A percentile compares a stretch with the other conserved stretches of the same genome.
Evolutionary conservation across 2,797 vertebrate genomes (phyloP).

Genomic region (Enteromius anoplus): DNA sequence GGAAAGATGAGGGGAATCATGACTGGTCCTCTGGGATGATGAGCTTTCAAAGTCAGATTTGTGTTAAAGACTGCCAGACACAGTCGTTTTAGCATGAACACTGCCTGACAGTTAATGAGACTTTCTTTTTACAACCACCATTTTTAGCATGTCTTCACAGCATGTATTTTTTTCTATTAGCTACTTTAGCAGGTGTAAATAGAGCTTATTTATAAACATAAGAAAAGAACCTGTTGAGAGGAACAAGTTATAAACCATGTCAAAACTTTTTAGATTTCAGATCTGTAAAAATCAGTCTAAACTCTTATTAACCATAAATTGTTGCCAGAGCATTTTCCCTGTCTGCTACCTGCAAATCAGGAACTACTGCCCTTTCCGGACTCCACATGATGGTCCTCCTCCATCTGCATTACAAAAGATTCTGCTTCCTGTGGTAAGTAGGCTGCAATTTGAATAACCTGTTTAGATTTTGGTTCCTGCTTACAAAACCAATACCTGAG

Average conservation of each 20-base stretch:
- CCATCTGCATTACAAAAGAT: constrained; percentile 25
- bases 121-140: neutral
- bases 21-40: constrained; percentile 71
- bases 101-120: constrained; percentile 27
- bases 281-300: neutral
- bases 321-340: neutral
- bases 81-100: constrained; percentile 63
- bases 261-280: neutral
- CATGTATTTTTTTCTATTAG: neutral
- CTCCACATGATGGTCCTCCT: neutral
- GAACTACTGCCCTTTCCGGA: constrained; percentile 13
- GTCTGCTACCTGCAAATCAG: constrained; percentile 27
- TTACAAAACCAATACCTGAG: constrained; percentile 8
- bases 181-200: constrained; percentile 5
- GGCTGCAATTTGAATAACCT: constrained; percentile 11
- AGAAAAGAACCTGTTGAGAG: neutral
- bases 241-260: neutral
- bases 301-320: neutral
- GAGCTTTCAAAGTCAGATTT: constrained; percentile 75
- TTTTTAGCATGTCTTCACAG: constrained; percentile 21
- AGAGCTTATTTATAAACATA: neutral
- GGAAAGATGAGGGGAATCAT: constrained; percentile 61
- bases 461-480: neutral
- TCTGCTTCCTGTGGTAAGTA: neutral
- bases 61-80: constrained; percentile 65